These are phyloP conservation scores for Microctenopoma lineatum DNA, from an alignment of 2,797 vertebrate species.

Conservation along the genomic window DNA sequence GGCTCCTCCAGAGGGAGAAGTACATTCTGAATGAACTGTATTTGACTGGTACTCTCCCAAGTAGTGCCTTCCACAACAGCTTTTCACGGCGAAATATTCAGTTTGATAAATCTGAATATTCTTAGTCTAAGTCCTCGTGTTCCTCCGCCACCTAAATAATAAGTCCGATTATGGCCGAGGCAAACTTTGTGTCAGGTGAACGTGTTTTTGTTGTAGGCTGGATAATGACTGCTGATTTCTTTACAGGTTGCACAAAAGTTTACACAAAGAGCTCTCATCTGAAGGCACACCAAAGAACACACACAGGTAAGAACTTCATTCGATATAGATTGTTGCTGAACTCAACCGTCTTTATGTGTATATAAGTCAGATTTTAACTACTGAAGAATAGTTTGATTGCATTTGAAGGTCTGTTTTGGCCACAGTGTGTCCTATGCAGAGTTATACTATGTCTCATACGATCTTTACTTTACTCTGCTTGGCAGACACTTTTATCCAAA, in stretches of 20 bases:
- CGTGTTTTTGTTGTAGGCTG: background rate
- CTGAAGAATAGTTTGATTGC: too few species aligned
- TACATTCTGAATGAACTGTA: background rate
- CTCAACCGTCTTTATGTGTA: background rate
- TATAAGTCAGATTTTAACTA: background rate
- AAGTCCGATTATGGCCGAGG: too few species aligned
- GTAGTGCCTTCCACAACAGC: background rate
- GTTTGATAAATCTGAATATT: too few species aligned
- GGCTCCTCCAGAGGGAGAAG: background rate
- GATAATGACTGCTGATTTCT: constrained; percentile 32
- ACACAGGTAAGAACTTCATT: constrained; percentile 86
- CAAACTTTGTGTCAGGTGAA: background rate
- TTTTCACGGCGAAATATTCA: too few species aligned
- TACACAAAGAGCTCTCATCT: constrained; percentile 97
- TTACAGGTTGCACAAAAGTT: constrained; percentile 91
- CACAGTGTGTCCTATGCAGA: too few species aligned
- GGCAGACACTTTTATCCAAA: too few species aligned
- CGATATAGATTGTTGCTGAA: background rate
- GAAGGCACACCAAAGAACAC: constrained; percentile 94
- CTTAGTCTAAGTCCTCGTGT: too few species aligned
- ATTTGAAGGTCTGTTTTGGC: too few species aligned
- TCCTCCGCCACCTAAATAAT: too few species aligned
- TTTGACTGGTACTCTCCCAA: background rate
- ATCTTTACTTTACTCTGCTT: too few species aligned
- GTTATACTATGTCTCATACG: too few species aligned